phyloP scores from a whole-genome alignment of 1,140 invertebrate genomes.

The Acromyrmex charruanus region DNA sequence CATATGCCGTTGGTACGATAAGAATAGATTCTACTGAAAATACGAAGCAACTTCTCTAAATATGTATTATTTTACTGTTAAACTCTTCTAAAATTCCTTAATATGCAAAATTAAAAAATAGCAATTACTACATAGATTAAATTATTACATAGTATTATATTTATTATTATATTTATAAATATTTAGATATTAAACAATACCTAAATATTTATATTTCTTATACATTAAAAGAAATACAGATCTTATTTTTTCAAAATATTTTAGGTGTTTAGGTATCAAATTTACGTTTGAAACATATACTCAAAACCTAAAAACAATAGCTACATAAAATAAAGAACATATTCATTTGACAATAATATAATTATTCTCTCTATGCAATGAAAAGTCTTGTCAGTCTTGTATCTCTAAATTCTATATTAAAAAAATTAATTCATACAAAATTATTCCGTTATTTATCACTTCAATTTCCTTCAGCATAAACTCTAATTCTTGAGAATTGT shows the following conservation, averaged over 20 bases:
- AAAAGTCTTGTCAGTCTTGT: slow-evolving; percentile 14
- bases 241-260: no score
- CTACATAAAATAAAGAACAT: background rate
- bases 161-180: background rate
- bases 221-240: background rate
- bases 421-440: background rate
- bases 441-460: background rate
- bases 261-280: background rate
- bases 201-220: background rate
- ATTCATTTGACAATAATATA: slow-evolving; percentile 43
- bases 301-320: background rate
- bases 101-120: background rate
- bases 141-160: background rate
- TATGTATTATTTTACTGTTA: background rate
- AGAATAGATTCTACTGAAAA: slow-evolving; percentile 15
- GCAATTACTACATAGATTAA: background rate
- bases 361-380: background rate
- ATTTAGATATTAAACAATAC: no score
- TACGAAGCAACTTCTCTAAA: slow-evolving; percentile 19
- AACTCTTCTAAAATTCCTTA: background rate
- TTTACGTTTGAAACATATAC: background rate
- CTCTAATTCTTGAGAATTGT: background rate
- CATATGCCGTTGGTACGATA: slow-evolving; percentile 31
- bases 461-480: slow-evolving; percentile 31
- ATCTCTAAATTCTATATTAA: background rate